These are phyloP conservation scores for Phalloptychus januarius DNA, from an alignment of 2,797 vertebrate genomes.

Conservation along the genomic window DNA sequence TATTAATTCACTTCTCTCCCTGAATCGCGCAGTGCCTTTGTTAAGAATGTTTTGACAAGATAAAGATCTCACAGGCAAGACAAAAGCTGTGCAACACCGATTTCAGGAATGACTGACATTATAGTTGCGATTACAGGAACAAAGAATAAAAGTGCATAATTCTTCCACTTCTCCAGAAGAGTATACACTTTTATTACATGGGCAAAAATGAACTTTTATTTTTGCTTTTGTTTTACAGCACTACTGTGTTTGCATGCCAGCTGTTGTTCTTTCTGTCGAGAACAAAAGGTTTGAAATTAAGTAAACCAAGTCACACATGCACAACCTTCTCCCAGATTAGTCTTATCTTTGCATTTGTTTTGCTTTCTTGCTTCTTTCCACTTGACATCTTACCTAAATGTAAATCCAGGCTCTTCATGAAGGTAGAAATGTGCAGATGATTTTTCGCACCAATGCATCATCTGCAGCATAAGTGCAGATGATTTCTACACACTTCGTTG, in stretches of 20 bases:
- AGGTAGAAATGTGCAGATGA: constrained; percentile 28
- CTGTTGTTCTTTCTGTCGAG: background rate
- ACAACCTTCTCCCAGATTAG: background rate
- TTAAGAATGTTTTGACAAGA: constrained; percentile 43
- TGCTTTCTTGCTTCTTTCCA: constrained; percentile 8
- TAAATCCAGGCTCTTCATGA: constrained; percentile 17
- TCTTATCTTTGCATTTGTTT: background rate
- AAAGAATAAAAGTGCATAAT: constrained; percentile 1
- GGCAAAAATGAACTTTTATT: background rate
- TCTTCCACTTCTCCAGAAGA: background rate
- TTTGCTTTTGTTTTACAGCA: constrained; percentile 3
- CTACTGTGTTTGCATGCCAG: background rate
- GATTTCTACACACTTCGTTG: no score
- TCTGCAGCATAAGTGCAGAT: no score
- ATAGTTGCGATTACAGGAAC: constrained; percentile 21
- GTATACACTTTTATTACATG: background rate
- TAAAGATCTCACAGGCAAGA: constrained; percentile 25
- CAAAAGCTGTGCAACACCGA: constrained; percentile 28
- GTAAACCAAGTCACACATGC: background rate
- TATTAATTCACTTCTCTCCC: constrained; percentile 39
- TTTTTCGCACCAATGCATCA: constrained; percentile 21
- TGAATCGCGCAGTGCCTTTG: constrained; percentile 8
- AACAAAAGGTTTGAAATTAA: constrained; percentile 2
- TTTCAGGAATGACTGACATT: constrained; percentile 25
- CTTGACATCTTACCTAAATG: constrained; percentile 2